Base-by-base conservation (phyloP, 2,113 vertebrate species). In the Indicator indicator region DNA sequence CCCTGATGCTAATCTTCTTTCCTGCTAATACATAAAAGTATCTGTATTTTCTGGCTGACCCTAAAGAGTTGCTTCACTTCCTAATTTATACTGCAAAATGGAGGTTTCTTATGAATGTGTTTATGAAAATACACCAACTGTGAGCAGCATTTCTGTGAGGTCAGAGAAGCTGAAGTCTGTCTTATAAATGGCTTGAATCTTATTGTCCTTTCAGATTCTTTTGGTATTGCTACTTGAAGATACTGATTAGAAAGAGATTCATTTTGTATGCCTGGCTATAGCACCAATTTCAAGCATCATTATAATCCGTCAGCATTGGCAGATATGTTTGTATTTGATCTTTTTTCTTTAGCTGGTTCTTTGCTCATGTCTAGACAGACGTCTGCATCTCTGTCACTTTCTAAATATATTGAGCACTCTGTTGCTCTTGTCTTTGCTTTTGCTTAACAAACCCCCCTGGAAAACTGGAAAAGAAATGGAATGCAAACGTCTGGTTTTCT, bases 351-450 rank as follows among this genome's bases (percentile, higher is more conserved):
- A 90, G 58, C 44, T 91, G 48, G 40, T 86, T 86, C 90, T 95
- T 94, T 80, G 54, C 76, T 91, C 88, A 75, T 93, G 96, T 95
- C 95, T 95, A 97, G 93, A 95, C 91, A 95, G 85, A 70, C 2
- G 10, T 94, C 89, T 94, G 84, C 60, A 84, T 95, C 87, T 90
- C 16, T 94, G 85, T 59, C 86, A 88, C 83, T 90, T 95, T 64
- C 85, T 91, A 94, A 94, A 93, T 90, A 91, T 91, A 95, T 15
- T 78, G 83, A 93, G 76, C 44, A 33, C 72, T 86, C 38, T 64
- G 32, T 60, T 83, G 68, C 48, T 89, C 62, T 78, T 73, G 32
- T 79, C 60, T 83, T 93, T 81, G 62, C 26, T 89, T 88, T 91
- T 88, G 50, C 65, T 81, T 75, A 56, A 67, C 28, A 73, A 86